These are phyloP conservation scores for Brevimyrus niger DNA, from an alignment of 2,113 vertebrate genomes.

Conservation along the genomic window DNA sequence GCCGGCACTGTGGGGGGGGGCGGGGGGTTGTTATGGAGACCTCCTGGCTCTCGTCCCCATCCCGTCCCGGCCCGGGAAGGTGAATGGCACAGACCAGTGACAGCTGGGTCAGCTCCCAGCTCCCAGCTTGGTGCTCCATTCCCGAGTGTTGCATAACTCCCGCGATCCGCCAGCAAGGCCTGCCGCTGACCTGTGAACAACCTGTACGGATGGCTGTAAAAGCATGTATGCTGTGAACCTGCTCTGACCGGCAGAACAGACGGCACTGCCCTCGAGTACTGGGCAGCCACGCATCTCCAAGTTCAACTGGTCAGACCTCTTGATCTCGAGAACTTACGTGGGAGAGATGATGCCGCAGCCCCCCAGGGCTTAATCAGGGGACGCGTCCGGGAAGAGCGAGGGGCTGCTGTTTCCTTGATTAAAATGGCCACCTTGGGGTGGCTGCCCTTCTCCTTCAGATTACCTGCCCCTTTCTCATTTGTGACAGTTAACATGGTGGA, in stretches of 20 bases:
- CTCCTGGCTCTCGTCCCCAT: neutral
- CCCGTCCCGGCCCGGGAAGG: neutral
- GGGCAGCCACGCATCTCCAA: neutral
- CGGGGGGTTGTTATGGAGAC: neutral
- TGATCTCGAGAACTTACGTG: neutral
- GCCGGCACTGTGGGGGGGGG: neutral
- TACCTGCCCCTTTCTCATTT: neutral
- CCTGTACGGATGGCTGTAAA: neutral
- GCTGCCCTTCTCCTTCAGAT: neutral
- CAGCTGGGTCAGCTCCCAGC: neutral
- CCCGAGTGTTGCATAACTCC: neutral
- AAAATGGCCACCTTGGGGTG: neutral
- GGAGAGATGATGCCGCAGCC: neutral
- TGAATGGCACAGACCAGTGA: conserved; percentile 1
- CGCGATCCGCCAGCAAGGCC: neutral
- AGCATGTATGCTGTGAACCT: neutral
- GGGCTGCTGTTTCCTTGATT: conserved; percentile 15
- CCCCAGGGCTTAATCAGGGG: neutral
- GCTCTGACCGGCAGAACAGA: neutral
- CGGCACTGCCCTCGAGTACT: neutral
- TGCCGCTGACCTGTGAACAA: neutral
- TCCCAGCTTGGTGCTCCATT: neutral
- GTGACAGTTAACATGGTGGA: neutral
- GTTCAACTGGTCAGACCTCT: neutral
- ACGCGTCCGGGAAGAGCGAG: neutral